phyloP scores from a whole-genome alignment of 2,113 vertebrate genomes.

The Centrocercus urophasianus region DNA sequence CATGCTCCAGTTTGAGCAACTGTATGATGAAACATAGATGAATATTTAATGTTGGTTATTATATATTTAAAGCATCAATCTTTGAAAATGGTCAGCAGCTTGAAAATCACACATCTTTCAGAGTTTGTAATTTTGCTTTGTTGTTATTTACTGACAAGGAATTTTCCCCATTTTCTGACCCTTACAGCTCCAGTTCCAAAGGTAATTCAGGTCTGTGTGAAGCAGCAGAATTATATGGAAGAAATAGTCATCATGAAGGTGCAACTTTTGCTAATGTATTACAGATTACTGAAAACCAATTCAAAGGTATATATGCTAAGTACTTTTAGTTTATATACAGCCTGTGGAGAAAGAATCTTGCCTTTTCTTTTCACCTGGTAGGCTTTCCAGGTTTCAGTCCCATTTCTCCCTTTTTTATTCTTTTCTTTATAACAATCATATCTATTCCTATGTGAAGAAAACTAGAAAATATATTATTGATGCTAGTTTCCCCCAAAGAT shows the following conservation, averaged over 20 bases:
- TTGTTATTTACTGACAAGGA: not conserved
- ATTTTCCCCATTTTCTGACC: not conserved
- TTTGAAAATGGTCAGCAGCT: not conserved
- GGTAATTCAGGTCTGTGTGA: constrained; percentile 46
- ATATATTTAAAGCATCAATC: not conserved
- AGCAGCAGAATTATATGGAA: constrained; percentile 57
- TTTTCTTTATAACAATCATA: not conserved
- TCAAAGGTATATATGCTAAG: constrained; percentile 32
- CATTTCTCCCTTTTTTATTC: not conserved
- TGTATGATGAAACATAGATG: not conserved
- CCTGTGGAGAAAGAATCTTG: not conserved
- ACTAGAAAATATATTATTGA: not conserved
- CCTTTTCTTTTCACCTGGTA: not conserved
- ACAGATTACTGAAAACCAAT: constrained; percentile 42
- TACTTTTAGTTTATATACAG: not conserved
- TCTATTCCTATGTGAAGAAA: not conserved
- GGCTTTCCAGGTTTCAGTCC: not conserved
- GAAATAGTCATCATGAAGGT: constrained; percentile 68
- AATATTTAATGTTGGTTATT: not conserved
- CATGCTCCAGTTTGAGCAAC: not conserved
- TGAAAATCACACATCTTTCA: not conserved
- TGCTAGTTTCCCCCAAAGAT: not conserved
- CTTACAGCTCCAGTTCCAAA: constrained; percentile 70
- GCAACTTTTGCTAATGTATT: constrained; percentile 38
- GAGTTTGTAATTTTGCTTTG: not conserved